Evolutionary conservation across 2,888 invertebrate genomes (phyloP).

Genomic region (Orchesella flavescens): DNA sequence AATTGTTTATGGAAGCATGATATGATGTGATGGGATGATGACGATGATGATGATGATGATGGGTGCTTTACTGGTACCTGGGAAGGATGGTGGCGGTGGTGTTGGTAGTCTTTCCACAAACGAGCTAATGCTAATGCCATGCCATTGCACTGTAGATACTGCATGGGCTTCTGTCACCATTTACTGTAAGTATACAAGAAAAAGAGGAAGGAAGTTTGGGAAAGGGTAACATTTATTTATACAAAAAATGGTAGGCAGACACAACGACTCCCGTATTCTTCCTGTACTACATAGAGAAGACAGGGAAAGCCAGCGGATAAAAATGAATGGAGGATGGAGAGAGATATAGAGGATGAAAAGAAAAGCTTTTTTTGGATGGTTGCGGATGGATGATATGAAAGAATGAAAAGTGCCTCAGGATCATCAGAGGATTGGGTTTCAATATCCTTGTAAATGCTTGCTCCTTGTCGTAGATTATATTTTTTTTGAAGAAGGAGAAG

Average conservation of each 20-base stretch:
- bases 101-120: neutral
- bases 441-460: constrained; percentile 51
- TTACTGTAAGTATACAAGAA: too few relatives aligned
- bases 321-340: constrained; percentile 43
- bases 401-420: constrained; percentile 62
- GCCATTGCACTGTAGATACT: neutral
- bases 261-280: neutral
- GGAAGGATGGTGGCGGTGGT: neutral
- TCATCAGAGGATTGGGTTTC: constrained; percentile 60
- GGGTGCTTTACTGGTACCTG: constrained; percentile 22
- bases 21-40: neutral
- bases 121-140: neutral
- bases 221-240: neutral
- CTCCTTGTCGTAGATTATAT: constrained; percentile 34
- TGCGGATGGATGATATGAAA: constrained; percentile 59
- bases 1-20: constrained; percentile 14
- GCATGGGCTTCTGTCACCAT: neutral
- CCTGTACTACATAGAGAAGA: neutral
- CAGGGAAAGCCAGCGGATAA: constrained; percentile 43
- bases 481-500: constrained; percentile 51
- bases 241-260: neutral
- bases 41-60: neutral
- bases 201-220: too few relatives aligned
- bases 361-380: constrained; percentile 41
- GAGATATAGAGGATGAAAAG: neutral